These are phyloP conservation scores for Tenebrio molitor DNA, from an alignment of 1,140 invertebrate genomes.

Conservation along the genomic window DNA sequence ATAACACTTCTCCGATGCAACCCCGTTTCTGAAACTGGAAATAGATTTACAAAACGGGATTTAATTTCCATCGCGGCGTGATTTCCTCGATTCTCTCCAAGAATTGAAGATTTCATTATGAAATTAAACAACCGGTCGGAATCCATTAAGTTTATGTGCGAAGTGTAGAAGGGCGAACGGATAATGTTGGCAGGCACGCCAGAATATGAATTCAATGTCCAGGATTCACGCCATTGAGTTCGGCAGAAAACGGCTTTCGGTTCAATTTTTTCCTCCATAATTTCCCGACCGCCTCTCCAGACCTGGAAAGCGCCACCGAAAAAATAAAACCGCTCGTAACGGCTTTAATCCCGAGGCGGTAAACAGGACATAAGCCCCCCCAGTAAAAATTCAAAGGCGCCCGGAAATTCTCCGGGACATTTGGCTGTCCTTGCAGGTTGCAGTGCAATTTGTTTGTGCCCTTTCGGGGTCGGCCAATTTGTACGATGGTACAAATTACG, in stretches of 20 bases:
- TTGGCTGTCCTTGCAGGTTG: too few species aligned
- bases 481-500: not conserved
- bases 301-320: not conserved
- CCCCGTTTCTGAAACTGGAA: not conserved
- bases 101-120: slow-evolving; percentile 2
- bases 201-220: slow-evolving; percentile 6
- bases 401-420: too few species aligned
- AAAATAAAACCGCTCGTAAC: too few species aligned
- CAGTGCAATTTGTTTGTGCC: too few species aligned
- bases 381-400: too few species aligned
- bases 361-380: too few species aligned
- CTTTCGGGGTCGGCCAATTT: too few species aligned
- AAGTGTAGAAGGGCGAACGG: not conserved
- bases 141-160: slow-evolving; percentile 11
- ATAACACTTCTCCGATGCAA: too few species aligned
- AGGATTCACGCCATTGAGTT: not conserved
- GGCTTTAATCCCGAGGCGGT: too few species aligned
- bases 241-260: not conserved
- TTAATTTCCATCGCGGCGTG: not conserved
- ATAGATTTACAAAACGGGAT: not conserved
- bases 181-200: not conserved
- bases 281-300: not conserved
- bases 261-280: not conserved
- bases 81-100: not conserved
- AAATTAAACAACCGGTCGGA: slow-evolving; percentile 1